Evolutionary conservation across 2,113 vertebrate genomes (phyloP).

Genomic region (Lota lota): DNA sequence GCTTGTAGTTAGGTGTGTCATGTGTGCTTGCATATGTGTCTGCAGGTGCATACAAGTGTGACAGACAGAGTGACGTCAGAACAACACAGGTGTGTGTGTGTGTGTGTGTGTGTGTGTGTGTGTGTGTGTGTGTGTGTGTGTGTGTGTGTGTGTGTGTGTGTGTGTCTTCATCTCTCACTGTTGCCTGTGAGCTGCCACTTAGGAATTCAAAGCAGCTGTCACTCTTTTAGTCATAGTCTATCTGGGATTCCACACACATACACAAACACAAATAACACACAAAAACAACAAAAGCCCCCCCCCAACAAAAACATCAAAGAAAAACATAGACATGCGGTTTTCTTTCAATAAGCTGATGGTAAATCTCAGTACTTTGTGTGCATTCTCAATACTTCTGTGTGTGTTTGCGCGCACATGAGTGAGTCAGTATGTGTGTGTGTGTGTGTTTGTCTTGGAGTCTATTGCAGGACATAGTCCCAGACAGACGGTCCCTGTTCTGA

Average conservation of each 20-base stretch:
- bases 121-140: constrained; percentile 12
- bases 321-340: too few species aligned
- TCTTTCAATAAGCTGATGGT: too few species aligned
- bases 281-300: not conserved
- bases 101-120: constrained; percentile 20
- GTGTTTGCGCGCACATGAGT: not conserved
- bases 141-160: constrained; percentile 16
- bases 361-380: not conserved
- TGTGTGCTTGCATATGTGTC: too few species aligned
- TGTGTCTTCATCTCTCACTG: constrained; percentile 11
- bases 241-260: constrained; percentile 19
- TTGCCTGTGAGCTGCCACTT: constrained; percentile 31
- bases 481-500: not conserved
- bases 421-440: not conserved
- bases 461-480: not conserved
- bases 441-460: not conserved
- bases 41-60: too few species aligned
- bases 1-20: too few species aligned
- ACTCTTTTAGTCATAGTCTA: constrained; percentile 34
- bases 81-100: not conserved
- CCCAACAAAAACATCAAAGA: too few species aligned
- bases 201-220: constrained; percentile 33
- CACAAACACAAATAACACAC: constrained; percentile 5
- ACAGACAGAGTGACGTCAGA: too few species aligned
- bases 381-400: not conserved